phyloP scores from a whole-genome alignment of 2,888 invertebrate genomes.

The Eristalis tenax region DNA sequence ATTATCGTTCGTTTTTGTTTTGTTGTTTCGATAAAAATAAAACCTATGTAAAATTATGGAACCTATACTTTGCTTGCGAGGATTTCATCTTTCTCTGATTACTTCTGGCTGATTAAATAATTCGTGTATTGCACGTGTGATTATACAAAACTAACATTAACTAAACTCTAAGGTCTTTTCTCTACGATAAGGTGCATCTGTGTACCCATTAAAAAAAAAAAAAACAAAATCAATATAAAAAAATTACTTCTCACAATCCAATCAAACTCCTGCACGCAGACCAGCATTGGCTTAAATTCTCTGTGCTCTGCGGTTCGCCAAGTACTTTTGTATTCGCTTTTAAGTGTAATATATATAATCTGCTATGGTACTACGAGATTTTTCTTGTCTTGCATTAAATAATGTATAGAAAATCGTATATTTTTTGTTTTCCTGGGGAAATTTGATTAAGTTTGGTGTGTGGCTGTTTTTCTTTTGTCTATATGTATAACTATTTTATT shows the following conservation, averaged over 20 bases:
- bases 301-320: slow-evolving; percentile 18
- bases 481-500: slow-evolving; percentile 65
- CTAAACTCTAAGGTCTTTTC: slow-evolving; percentile 50
- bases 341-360: slow-evolving; percentile 71
- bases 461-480: slow-evolving; percentile 14
- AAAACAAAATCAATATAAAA: not conserved
- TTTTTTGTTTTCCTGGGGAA: slow-evolving; percentile 35
- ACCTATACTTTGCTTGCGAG: slow-evolving; percentile 46
- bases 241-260: slow-evolving; percentile 60
- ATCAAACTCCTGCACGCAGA: slow-evolving; percentile 34
- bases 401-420: slow-evolving; percentile 11
- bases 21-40: not conserved
- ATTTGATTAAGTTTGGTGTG: slow-evolving; percentile 69
- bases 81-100: slow-evolving; percentile 29
- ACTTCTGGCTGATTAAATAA: slow-evolving; percentile 18
- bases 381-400: slow-evolving; percentile 74
- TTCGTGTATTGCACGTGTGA: slow-evolving; percentile 53
- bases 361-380: slow-evolving; percentile 78
- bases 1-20: not conserved
- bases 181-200: slow-evolving; percentile 23
- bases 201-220: not conserved
- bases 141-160: slow-evolving; percentile 18
- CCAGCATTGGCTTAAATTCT: slow-evolving; percentile 11
- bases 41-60: slow-evolving; percentile 3
- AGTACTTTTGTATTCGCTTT: slow-evolving; percentile 29